Conservation (phyloP, 1,140 invertebrate species). For the Cydia pomonella region DNA sequence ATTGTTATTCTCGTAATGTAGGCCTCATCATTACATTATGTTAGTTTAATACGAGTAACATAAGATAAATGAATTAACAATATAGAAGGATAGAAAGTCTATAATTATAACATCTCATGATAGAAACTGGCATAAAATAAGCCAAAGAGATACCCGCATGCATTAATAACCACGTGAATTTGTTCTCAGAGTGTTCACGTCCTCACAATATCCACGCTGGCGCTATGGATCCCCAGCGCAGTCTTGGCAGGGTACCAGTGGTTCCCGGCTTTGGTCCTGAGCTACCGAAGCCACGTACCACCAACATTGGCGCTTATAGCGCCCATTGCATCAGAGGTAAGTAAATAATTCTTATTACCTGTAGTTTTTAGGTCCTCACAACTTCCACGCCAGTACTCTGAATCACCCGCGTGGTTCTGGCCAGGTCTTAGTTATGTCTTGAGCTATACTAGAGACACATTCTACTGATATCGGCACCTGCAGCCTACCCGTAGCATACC, state of each 20-base stretch:
- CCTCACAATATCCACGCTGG: conserved; percentile 62
- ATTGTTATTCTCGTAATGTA: too few relatives aligned
- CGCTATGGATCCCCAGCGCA: conserved; percentile 75
- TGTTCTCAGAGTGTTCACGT: conserved; percentile 67
- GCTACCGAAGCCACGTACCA: conserved; percentile 65
- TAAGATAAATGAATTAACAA: too few relatives aligned
- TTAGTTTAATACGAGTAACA: too few relatives aligned
- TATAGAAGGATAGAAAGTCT: too few relatives aligned
- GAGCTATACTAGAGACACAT: too few relatives aligned
- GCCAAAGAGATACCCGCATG: neutral
- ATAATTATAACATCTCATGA: too few relatives aligned
- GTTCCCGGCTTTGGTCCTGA: conserved; percentile 59
- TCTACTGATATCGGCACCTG: too few relatives aligned
- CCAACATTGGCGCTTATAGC: conserved; percentile 70
- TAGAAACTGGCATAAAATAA: too few relatives aligned
- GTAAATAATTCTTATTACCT: conserved; percentile 4
- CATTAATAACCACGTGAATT: neutral
- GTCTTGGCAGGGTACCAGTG: conserved; percentile 70
- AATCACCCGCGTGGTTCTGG: too few relatives aligned
- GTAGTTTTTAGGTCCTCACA: neutral
- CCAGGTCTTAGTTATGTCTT: too few relatives aligned
- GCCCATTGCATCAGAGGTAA: conserved; percentile 74
- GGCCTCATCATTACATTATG: too few relatives aligned
- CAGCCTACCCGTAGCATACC: too few relatives aligned
- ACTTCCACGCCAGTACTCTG: neutral